phyloP scores from a whole-genome alignment of 2,113 vertebrate genomes.

The Zapornia atra region DNA sequence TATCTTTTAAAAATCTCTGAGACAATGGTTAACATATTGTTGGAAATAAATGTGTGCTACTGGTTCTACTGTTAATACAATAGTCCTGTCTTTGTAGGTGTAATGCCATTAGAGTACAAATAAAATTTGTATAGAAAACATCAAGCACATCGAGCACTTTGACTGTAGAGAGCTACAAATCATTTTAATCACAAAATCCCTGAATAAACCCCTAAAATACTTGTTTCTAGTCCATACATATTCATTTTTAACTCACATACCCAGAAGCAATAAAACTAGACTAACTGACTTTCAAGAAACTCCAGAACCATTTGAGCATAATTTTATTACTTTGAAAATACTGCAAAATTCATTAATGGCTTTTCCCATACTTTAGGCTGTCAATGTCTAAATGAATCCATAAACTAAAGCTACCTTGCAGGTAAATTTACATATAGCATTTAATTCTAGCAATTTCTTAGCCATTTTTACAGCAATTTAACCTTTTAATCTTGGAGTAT shows the following conservation, averaged over 20 bases:
- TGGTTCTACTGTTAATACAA: not conserved
- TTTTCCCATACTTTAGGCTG: not conserved
- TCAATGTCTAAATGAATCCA: slow-evolving; percentile 18
- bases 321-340: slow-evolving; percentile 47
- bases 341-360: not conserved
- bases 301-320: not conserved
- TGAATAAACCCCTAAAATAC: not conserved
- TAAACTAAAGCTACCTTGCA: slow-evolving; percentile 12
- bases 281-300: not conserved
- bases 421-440: not conserved
- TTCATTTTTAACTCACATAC: not conserved
- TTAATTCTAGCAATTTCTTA: slow-evolving; percentile 3
- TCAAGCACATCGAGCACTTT: not conserved
- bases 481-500: not conserved
- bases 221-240: slow-evolving; percentile 13
- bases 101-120: not conserved
- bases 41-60: not conserved
- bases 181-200: slow-evolving; percentile 31
- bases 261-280: not conserved
- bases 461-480: not conserved
- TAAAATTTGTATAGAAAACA: not conserved
- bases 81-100: not conserved
- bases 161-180: not conserved
- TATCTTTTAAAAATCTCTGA: not conserved
- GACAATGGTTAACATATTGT: not conserved